Base-by-base conservation (phyloP, 2,113 vertebrate genomes). In the Rhynchomys soricoides region DNA sequence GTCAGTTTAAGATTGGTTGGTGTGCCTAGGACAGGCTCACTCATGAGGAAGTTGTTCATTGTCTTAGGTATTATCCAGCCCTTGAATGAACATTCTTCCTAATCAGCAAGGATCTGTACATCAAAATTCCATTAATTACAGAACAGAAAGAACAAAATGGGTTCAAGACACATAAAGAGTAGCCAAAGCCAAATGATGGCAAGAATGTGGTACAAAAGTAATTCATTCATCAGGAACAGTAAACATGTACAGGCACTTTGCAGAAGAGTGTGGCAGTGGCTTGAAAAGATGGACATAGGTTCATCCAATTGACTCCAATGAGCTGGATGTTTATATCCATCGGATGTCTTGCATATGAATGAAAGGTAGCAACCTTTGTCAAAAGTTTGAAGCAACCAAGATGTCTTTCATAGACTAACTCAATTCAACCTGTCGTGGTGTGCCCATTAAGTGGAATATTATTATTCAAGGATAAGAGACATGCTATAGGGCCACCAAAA, bases 401-500 rank as follows among this genome's bases (percentile, higher is more conserved):
- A 64, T 93, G 24, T 48, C 82, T 26, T 93, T 88, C 68, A 85
- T 52, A 29, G 21, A 11, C 12, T 62, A 64, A 93, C 68, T 45
- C 0, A 22, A 74, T 73, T 26, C 87, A 92, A 78, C 16, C 81
- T 89, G 68, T 91, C 73, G 29, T 79, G 77, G 8, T 43, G 64
- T 21, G 89, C 34, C 26, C 31, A 71, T 43, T 68, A 81, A 92
- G 86, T 73, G 34, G 21, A 78, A 64, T 86, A 90, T 92, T 82
- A 92, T 87, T 90, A 62, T 37, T 88, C 6, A 77, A 10, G 50
- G 68, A 45, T 87, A 59, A 92, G 37, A 95, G 71, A 59, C 77
- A 43, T 74, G 10, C 29, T 68, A 55, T 16, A 10, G 75, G 95
- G 7, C 34, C 34, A 68, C 52, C 34, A 92, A 89, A 87, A 52